Percentiles rank a stretch among this genome's conserved stretches.
Evolutionary conservation across 2,888 invertebrate species (phyloP).

Genomic region (Athalia circularis): DNA sequence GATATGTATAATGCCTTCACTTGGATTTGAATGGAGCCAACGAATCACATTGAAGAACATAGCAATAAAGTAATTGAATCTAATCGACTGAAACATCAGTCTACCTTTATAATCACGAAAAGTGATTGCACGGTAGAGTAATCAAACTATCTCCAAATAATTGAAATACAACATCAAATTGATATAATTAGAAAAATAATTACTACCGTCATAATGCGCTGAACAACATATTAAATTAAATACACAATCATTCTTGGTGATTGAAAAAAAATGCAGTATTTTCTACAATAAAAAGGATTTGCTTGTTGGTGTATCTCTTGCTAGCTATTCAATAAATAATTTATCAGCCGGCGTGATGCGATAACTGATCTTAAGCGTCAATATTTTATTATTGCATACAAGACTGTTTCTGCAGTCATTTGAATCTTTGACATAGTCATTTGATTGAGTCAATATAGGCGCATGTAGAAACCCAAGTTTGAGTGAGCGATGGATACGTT

Average conservation of each 20-base stretch:
- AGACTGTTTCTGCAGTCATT: too few relatives aligned
- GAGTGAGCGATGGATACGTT: too few relatives aligned
- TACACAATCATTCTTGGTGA: not conserved
- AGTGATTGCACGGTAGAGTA: not conserved
- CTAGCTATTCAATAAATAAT: too few relatives aligned
- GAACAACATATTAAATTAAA: not conserved
- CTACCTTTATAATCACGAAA: not conserved
- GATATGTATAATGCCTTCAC: conserved; percentile 11
- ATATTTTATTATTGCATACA: too few relatives aligned
- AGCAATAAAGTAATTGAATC: not conserved
- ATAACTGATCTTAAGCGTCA: too few relatives aligned
- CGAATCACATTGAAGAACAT: not conserved
- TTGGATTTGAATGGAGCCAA: not conserved
- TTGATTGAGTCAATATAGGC: too few relatives aligned
- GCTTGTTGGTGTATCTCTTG: too few relatives aligned
- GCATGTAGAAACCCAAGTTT: too few relatives aligned
- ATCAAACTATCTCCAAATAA: conserved; percentile 8
- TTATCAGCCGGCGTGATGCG: too few relatives aligned
- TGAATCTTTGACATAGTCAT: too few relatives aligned
- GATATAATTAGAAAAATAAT: not conserved
- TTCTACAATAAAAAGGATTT: too few relatives aligned
- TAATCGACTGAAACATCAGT: not conserved
- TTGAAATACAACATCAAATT: not conserved
- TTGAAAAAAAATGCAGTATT: too few relatives aligned
- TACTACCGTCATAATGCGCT: not conserved